These are phyloP conservation scores for Ostrea denselamellosa DNA, from an alignment of 1,140 invertebrate genomes.

Conservation along the genomic window DNA sequence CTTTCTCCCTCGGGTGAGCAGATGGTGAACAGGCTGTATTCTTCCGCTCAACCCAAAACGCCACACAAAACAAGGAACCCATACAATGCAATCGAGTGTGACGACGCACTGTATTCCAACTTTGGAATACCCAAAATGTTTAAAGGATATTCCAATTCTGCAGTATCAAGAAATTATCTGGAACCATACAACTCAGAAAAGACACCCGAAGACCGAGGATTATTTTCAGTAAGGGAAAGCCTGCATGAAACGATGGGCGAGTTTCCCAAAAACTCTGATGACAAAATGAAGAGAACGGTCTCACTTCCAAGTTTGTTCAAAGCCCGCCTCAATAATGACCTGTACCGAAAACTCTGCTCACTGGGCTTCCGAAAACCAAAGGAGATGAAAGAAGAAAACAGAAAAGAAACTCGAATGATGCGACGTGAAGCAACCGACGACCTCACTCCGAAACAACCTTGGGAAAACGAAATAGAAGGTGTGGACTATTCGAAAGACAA, in stretches of 20 bases:
- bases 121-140: not conserved
- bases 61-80: not conserved
- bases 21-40: not conserved
- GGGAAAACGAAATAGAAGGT: not conserved
- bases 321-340: constrained; percentile 46
- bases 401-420: not conserved
- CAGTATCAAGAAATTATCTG: not conserved
- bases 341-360: constrained; percentile 48
- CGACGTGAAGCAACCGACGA: not conserved
- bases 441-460: not conserved
- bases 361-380: constrained; percentile 46
- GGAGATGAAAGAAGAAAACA: constrained; percentile 31
- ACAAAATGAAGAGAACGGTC: constrained; percentile 12
- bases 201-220: not conserved
- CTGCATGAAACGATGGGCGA: not conserved
- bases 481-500: constrained; percentile 44
- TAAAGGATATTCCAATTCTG: not conserved
- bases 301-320: constrained; percentile 54
- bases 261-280: not conserved
- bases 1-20: not conserved
- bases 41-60: not conserved
- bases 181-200: not conserved
- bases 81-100: not conserved
- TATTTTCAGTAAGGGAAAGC: not conserved
- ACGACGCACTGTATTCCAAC: not conserved